Percentiles rank a stretch among this genome's conserved stretches.
These are phyloP conservation scores for Iguana delicatissima DNA, from an alignment of 2,797 vertebrate genomes.

Conservation along the genomic window DNA sequence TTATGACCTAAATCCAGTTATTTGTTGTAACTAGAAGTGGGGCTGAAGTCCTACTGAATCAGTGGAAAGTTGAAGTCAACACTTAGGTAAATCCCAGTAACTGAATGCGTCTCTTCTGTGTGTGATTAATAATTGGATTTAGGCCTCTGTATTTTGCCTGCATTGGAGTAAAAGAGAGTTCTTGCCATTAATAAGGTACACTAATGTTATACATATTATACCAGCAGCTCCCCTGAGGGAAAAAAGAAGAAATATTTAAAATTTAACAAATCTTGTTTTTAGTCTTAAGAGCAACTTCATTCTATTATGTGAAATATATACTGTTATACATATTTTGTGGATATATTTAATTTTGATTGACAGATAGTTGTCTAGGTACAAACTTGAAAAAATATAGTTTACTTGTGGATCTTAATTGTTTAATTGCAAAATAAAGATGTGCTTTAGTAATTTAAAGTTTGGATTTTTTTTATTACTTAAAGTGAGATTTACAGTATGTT, in stretches of 20 bases:
- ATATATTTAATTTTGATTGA: slow-evolving; percentile 83
- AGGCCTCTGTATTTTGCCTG: slow-evolving; percentile 69
- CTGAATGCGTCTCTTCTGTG: no score
- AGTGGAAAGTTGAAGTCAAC: no score
- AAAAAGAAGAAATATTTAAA: slow-evolving; percentile 66
- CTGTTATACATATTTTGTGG: slow-evolving; percentile 80
- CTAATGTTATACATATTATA: slow-evolving; percentile 71
- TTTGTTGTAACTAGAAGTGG: no score
- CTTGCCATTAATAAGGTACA: slow-evolving; percentile 71
- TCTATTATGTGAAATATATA: slow-evolving; percentile 77
- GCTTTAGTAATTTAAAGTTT: slow-evolving; percentile 81
- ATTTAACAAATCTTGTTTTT: slow-evolving; percentile 78
- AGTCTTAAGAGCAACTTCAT: slow-evolving; percentile 77
- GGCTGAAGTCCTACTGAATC: no score
- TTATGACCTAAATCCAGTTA: slow-evolving; percentile 52
- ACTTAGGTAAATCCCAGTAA: no score
- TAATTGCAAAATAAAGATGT: slow-evolving; percentile 85
- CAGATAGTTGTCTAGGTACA: slow-evolving; percentile 81
- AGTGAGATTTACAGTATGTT: rapidly evolving
- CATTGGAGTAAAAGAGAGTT: slow-evolving; percentile 76
- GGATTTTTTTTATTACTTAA: slow-evolving; percentile 37
- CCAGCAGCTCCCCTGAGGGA: slow-evolving; percentile 76
- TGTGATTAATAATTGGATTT: no score
- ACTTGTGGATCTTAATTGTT: slow-evolving; percentile 82
- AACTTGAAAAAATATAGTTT: slow-evolving; percentile 80